Percentiles rank a stretch among this genome's conserved stretches.
Evolutionary conservation across 2,888 invertebrate genomes (phyloP).

Genomic region (Mactromeris polynyma): DNA sequence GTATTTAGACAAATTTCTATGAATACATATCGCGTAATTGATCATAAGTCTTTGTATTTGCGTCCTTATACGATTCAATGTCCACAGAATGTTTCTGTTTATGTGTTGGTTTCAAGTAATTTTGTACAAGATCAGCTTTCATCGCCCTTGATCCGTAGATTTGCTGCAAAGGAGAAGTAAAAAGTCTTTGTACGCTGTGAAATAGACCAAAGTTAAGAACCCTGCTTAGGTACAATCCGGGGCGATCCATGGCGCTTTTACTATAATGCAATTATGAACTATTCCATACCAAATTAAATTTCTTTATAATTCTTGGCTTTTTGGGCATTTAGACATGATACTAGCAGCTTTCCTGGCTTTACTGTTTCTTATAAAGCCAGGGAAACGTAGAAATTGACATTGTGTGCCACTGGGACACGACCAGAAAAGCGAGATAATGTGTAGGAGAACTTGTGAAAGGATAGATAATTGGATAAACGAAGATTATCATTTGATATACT

Average conservation of each 20-base stretch:
- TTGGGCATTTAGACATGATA: slow-evolving; percentile 73
- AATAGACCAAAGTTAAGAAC: slow-evolving; percentile 54
- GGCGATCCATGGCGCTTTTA: slow-evolving; percentile 61
- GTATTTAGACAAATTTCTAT: slow-evolving; percentile 65
- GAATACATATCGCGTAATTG: slow-evolving; percentile 71
- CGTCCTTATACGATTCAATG: slow-evolving; percentile 63
- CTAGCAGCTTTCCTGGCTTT: slow-evolving; percentile 66
- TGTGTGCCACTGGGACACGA: slow-evolving; percentile 15
- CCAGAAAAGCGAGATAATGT: slow-evolving; percentile 34
- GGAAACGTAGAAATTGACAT: slow-evolving; percentile 35
- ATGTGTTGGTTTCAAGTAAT: slow-evolving; percentile 63
- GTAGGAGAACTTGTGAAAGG: slow-evolving; percentile 15
- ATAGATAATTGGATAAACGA: slow-evolving; percentile 30
- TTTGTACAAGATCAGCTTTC: slow-evolving; percentile 62
- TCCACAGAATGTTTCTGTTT: slow-evolving; percentile 48
- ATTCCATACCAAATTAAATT: slow-evolving; percentile 73
- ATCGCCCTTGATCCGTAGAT: slow-evolving; percentile 61
- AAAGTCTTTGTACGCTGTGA: slow-evolving; percentile 47
- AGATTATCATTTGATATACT: slow-evolving; percentile 33
- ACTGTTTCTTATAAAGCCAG: slow-evolving; percentile 59
- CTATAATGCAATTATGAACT: slow-evolving; percentile 73
- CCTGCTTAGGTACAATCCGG: slow-evolving; percentile 65
- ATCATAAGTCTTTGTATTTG: slow-evolving; percentile 62
- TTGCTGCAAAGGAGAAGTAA: slow-evolving; percentile 62
- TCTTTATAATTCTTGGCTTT: slow-evolving; percentile 72